Base-by-base conservation (phyloP, 2,888 invertebrate species). In the Meghimatium bilineatum region DNA sequence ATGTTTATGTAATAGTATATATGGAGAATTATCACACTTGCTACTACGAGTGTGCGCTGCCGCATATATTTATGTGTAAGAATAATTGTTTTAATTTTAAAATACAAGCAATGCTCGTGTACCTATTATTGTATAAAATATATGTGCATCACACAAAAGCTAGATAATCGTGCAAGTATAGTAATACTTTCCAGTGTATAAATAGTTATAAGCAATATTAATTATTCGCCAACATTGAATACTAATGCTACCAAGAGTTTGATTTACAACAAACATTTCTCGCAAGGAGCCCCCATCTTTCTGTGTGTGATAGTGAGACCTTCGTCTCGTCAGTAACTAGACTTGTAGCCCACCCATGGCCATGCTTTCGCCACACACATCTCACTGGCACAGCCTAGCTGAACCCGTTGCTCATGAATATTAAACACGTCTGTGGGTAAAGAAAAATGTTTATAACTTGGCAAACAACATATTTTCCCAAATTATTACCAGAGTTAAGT, bases 381-480 rank as follows among this genome's bases (percentile, higher is more conserved):
- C 56, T 20, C 56, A 56, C 2, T 17, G 20, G n/a, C 60, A n/a
- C 56, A 17, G 20, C 20, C 56, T 56, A 44, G 44, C 12, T 44
- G 5, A 44, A 20, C 56, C n/a, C n/a, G 60, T 0, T 38, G 26
- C 38, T 72, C 72, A 72, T 72, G 44, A 72, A 72, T 72, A 72
- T 72, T 72, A 44, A 49, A 72, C 36, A 8, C 5, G 36, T 29
- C 10, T 69, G 17, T 49, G n/a, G 44, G 5, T 10, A 49, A 72
- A 72, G 72, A 72, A 72, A 72, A 49, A 72, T 26, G 72, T n/a
- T n/a, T 72, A 20, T 17, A 72, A n/a, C 44, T 34, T n/a, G 29
- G 12, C 12, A n/a, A 49, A 29, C 5, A 29, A 72, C 8, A 1
- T 14, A 49, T 72, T 49, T 44, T 14, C 12, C 3, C 26, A 26